Evolutionary conservation across 2,797 vertebrate genomes (phyloP).

Genomic region (Anolis apletophallus): DNA sequence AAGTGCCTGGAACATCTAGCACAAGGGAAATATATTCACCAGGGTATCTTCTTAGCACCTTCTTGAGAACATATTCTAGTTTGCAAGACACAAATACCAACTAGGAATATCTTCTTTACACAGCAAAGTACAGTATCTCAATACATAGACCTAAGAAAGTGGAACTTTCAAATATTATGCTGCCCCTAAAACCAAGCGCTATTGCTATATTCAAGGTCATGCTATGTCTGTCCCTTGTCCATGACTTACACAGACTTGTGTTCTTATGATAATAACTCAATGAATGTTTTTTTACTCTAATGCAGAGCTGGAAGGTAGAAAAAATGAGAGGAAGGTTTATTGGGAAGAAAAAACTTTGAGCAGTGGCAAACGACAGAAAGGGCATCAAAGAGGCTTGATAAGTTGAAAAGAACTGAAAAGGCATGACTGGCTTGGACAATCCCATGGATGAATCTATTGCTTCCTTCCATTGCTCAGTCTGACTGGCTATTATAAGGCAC

Average conservation of each 20-base stretch:
- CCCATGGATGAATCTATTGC: neutral
- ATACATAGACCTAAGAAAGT: neutral
- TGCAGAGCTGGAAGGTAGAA: neutral
- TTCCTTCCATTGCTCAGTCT: neutral
- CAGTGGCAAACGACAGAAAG: too few relatives aligned
- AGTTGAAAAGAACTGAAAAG: neutral
- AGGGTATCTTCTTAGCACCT: neutral
- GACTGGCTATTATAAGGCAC: neutral
- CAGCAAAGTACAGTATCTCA: neutral
- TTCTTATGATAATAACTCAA: neutral
- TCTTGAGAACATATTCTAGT: neutral
- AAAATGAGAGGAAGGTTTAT: neutral
- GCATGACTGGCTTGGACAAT: neutral
- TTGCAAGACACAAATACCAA: neutral
- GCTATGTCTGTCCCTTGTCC: neutral
- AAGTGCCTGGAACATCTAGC: neutral
- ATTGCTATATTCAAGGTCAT: neutral
- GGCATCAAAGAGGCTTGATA: neutral
- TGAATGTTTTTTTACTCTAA: neutral
- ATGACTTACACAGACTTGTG: neutral
- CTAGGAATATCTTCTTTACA: neutral
- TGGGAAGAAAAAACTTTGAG: too few relatives aligned
- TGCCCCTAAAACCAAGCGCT: too few relatives aligned
- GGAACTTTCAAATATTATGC: neutral
- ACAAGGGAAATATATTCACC: neutral